Percentiles rank a stretch among this genome's conserved stretches.
Conservation (phyloP, 1,140 invertebrate species). For the Procambarus virginalis region DNA sequence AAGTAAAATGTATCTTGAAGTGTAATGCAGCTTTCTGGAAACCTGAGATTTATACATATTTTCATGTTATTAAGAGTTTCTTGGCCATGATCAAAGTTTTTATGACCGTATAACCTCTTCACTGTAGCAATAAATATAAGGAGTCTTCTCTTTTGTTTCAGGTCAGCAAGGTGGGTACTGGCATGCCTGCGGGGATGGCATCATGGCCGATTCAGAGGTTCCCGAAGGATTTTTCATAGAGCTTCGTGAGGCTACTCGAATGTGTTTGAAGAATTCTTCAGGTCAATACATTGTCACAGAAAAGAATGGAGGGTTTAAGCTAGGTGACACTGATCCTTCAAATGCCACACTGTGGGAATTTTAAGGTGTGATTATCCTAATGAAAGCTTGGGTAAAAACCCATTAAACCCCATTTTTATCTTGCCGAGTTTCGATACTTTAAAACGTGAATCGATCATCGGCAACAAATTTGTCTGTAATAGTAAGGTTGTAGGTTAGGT, state of each 20-base stretch:
- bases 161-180: slow-evolving; percentile 95
- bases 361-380: slow-evolving; percentile 76
- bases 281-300: slow-evolving; percentile 91
- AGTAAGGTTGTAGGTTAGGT: slow-evolving; percentile 23
- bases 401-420: neutral
- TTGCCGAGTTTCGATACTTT: neutral
- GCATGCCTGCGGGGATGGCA: slow-evolving; percentile 89
- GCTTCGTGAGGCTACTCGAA: slow-evolving; percentile 90
- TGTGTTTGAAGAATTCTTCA: slow-evolving; percentile 87
- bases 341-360: slow-evolving; percentile 95
- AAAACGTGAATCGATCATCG: neutral
- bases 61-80: no score
- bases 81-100: no score
- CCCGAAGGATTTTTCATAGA: slow-evolving; percentile 94
- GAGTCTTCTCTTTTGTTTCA: slow-evolving; percentile 73
- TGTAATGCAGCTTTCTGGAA: no score
- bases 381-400: neutral
- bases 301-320: slow-evolving; percentile 94
- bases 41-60: no score
- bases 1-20: no score
- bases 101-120: no score
- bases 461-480: slow-evolving; percentile 9
- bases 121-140: no score
- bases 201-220: slow-evolving; percentile 88
- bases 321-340: slow-evolving; percentile 85